Evolutionary conservation across 2,888 invertebrate species (phyloP), one percentile per base, ranked within the genome.

Genomic region (Euphydryas editha): DNA sequence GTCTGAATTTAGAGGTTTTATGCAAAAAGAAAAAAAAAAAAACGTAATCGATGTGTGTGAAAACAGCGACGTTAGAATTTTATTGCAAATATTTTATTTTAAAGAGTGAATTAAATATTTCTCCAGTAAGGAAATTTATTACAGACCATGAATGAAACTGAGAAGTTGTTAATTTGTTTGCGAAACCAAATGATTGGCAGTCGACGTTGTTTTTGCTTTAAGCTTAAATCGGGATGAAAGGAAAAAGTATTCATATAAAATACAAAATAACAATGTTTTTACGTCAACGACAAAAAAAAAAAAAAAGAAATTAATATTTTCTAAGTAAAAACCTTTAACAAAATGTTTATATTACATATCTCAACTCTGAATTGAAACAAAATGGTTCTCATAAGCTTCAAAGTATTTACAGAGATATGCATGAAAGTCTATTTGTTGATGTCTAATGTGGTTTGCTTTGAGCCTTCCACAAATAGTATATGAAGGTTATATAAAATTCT

Each of bases 161-260:
- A 37, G 24, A 36, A 36, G 21, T 11, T 17, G 36, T 62, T 59
- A 55, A 67, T 58, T 67, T 65, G 56, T 65, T 65, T 65, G 56
- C 46, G 54, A 47, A 47, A 47, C 39, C 49, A 30, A 68, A 55
- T 47, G 44, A 44, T 7, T 21, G 44, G 10, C 47, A 10, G n/a
- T 36, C 11, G 37, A 60, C 24, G 59, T 55, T 69, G 37, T 67
- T 69, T 64, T 54, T 17, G 30, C 30, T 1, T 30, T 30, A 30
- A 30, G 30, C 20, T 44, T 24, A 21, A 47, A 21, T 46, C 36
- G 6, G 6, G 15, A 15, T 39, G 11, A 44, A 44, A n/a, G 42
- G n/a, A n/a, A 44, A n/a, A 44, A n/a, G 5, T 44, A 44, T 30
- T 30, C 30, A 30, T 2, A 44, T n/a, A 11, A 44, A 44, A 44